Evolutionary conservation across 2,797 vertebrate genomes (phyloP).

Genomic region (Helostoma temminkii): DNA sequence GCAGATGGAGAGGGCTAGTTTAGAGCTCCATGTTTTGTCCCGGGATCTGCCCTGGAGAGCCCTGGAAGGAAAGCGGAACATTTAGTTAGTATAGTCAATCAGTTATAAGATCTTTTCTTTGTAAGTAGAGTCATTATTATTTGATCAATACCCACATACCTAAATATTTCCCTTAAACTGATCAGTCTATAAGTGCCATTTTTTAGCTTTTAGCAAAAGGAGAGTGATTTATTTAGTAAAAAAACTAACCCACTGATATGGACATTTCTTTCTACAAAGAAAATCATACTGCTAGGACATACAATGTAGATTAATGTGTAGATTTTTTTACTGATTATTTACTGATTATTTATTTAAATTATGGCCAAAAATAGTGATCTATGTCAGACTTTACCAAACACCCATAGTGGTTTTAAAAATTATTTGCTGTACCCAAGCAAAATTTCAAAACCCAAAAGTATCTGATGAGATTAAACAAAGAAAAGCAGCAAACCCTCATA

Average conservation of each 20-base stretch:
- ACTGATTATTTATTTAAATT: too few species aligned
- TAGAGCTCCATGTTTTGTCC: constrained; percentile 86
- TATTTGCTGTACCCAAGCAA: too few species aligned
- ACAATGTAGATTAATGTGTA: too few species aligned
- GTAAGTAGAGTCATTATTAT: not conserved
- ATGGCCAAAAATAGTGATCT: too few species aligned
- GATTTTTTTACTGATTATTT: not conserved
- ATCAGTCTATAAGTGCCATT: not conserved
- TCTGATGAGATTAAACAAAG: too few species aligned
- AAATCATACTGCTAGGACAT: too few species aligned
- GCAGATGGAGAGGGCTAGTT: constrained; percentile 81
- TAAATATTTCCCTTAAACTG: not conserved
- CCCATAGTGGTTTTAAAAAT: not conserved
- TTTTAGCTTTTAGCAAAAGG: not conserved
- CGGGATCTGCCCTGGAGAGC: constrained; percentile 64
- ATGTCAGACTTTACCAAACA: too few species aligned
- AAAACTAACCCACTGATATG: too few species aligned
- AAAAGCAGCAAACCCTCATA: too few species aligned
- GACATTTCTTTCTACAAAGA: too few species aligned
- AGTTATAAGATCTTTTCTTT: not conserved
- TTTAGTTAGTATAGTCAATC: not conserved
- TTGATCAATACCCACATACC: not conserved
- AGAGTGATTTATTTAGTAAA: not conserved
- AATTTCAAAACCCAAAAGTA: too few species aligned
- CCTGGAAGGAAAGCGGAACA: constrained; percentile 57